phyloP scores from a whole-genome alignment of 2,797 vertebrate genomes.

The Paramormyrops hopkinsi region DNA sequence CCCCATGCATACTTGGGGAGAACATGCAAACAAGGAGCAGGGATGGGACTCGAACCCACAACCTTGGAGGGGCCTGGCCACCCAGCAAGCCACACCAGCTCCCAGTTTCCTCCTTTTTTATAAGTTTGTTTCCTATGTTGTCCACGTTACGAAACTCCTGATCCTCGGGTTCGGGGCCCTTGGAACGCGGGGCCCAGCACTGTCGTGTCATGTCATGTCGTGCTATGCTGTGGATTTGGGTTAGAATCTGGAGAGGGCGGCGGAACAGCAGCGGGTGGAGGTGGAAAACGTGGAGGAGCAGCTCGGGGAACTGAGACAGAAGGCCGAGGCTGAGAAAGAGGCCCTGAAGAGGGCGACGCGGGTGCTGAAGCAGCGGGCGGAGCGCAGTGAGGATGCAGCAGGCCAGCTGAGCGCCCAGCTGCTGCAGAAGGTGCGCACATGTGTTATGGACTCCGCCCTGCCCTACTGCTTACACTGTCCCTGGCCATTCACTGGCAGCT shows the following conservation, averaged over 20 bases:
- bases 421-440: slow-evolving; percentile 49
- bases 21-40: neutral
- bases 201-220: neutral
- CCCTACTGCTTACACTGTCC: neutral
- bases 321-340: slow-evolving; percentile 33
- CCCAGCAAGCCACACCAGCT: neutral
- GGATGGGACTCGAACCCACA: neutral
- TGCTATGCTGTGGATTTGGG: neutral
- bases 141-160: neutral
- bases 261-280: slow-evolving; percentile 39
- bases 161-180: neutral
- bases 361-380: slow-evolving; percentile 35
- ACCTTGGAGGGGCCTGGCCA: neutral
- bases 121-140: neutral
- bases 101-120: neutral
- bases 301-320: slow-evolving; percentile 38
- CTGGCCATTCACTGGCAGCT: neutral
- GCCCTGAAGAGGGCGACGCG: slow-evolving; percentile 34
- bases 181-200: neutral
- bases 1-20: neutral
- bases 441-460: neutral
- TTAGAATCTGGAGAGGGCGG: slow-evolving; percentile 49
- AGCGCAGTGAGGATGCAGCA: slow-evolving; percentile 38
- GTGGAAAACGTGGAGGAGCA: slow-evolving; percentile 31
- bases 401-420: slow-evolving; percentile 43